Evolutionary conservation across 2,113 vertebrate genomes (phyloP).

Genomic region (Ctenomys sociabilis): DNA sequence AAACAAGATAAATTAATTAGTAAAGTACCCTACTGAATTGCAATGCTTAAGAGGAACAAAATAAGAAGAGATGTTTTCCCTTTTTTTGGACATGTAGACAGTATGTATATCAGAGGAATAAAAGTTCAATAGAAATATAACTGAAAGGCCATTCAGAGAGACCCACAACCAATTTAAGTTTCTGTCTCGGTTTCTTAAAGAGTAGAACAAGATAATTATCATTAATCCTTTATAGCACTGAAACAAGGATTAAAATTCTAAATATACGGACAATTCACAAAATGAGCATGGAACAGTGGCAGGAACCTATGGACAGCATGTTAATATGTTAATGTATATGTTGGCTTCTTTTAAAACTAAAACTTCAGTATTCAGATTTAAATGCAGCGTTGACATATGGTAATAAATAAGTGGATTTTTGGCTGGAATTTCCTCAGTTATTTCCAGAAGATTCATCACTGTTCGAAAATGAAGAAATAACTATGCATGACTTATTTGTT

Average conservation of each 20-base stretch:
- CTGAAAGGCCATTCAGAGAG: constrained; percentile 4
- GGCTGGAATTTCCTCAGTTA: neutral
- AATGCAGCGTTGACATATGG: neutral
- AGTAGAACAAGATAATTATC: neutral
- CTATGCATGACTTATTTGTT: neutral
- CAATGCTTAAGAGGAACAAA: neutral
- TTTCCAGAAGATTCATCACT: neutral
- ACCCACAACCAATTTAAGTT: neutral
- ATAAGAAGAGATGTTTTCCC: constrained; percentile 23
- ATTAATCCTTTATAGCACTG: neutral
- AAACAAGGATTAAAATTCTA: neutral
- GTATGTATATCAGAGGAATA: constrained; percentile 62
- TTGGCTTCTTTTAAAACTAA: neutral
- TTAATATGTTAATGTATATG: neutral
- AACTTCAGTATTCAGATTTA: neutral
- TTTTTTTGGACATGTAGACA: constrained; percentile 62
- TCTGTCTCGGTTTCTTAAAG: neutral
- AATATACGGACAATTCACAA: neutral
- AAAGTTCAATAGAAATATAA: constrained; percentile 71
- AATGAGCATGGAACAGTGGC: neutral
- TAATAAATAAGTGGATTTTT: neutral
- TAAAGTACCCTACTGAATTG: constrained; percentile 36
- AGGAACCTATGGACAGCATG: too few relatives aligned
- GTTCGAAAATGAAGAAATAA: neutral
- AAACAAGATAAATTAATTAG: constrained; percentile 14